Conservation (phyloP, 1,140 invertebrate genomes). For the Pseudomyrmex concolor region DNA sequence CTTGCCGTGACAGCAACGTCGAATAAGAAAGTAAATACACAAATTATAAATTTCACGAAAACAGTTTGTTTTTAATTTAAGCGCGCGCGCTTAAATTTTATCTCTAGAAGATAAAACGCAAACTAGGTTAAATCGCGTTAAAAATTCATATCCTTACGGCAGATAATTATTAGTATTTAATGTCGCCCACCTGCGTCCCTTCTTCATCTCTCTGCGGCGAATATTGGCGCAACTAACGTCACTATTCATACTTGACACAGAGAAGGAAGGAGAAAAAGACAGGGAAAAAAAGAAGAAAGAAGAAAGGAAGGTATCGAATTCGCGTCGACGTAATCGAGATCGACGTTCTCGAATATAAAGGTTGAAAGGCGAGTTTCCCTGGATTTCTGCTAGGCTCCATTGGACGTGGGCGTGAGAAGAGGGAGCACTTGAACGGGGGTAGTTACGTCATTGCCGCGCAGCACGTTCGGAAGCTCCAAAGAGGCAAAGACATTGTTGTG, state of each 20-base stretch:
- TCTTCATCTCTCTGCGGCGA: not conserved
- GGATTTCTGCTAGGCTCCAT: not conserved
- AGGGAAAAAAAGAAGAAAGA: not conserved
- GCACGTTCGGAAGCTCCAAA: slow-evolving; percentile 3
- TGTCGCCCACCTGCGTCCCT: not conserved
- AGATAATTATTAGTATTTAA: slow-evolving; percentile 52
- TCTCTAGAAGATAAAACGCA: slow-evolving; percentile 15
- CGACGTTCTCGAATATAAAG: slow-evolving; percentile 31
- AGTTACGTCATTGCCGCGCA: slow-evolving; percentile 26
- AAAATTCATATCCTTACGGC: slow-evolving; percentile 24
- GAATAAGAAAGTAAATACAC: slow-evolving; percentile 16
- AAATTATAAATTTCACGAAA: not conserved
- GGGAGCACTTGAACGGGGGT: slow-evolving; percentile 1
- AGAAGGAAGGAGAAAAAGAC: too few species aligned
- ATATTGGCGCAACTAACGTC: slow-evolving; percentile 2
- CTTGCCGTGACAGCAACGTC: not conserved
- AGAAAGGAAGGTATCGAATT: slow-evolving; percentile 6
- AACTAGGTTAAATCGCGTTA: slow-evolving; percentile 31
- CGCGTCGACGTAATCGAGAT: slow-evolving; percentile 27
- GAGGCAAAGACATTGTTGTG: slow-evolving; percentile 11
- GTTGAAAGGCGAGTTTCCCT: not conserved
- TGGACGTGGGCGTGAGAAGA: not conserved
- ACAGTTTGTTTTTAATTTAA: slow-evolving; percentile 54
- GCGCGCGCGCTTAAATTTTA: not conserved
- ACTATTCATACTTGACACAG: not conserved